Base-by-base conservation (phyloP, 2,797 vertebrate species). In the Sciaenops ocellatus region DNA sequence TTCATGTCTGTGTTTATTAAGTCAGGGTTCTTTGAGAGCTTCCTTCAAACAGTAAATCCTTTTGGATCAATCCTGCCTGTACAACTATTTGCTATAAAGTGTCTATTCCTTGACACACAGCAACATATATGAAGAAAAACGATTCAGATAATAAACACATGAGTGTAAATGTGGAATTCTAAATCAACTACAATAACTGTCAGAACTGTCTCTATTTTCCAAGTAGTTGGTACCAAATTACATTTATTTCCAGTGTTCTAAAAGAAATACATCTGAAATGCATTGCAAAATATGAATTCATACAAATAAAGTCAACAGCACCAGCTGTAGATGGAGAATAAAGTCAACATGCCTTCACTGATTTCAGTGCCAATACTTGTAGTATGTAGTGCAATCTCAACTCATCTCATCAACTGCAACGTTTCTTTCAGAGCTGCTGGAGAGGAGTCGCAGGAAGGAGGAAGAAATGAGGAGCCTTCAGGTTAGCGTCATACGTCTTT, bases 381-480 rank as follows among this genome's bases (percentile, higher is more conserved):
- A n/a, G 26, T 64, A 13, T 52, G 8, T 17, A 8, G 5, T 30
- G n/a, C 48, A 46, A 9, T 6, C 3, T 55, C 12, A 65, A 38
- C 44, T 69, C 16, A 67, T 76, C 38, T 67, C 16, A 69, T 76
- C 46, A 52, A 4, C 56, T 2, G 5, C 24, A 55, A 20, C n/a
- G 41, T 73, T 46, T 89, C 63, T 80, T 95, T 42, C 93, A 99
- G 98, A 97, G 80, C 92, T 98, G 63, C 78, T 96, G 87, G 96
- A 97, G 88, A 96, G 92, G 89, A 96, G 87, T 70, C 94, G 94
- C 62, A 94, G 90, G 88, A 97, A 94, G 92, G 97, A 98, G 73
- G 97, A 98, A 77, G 97, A 98, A 89, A 94, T 98, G 93, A 95
- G 94, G 89, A 93, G 91, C 85, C 92, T 98, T 28, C 97, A 98